These are phyloP conservation scores for Sebastes fasciatus DNA, from an alignment of 2,113 vertebrate genomes.

Conservation along the genomic window DNA sequence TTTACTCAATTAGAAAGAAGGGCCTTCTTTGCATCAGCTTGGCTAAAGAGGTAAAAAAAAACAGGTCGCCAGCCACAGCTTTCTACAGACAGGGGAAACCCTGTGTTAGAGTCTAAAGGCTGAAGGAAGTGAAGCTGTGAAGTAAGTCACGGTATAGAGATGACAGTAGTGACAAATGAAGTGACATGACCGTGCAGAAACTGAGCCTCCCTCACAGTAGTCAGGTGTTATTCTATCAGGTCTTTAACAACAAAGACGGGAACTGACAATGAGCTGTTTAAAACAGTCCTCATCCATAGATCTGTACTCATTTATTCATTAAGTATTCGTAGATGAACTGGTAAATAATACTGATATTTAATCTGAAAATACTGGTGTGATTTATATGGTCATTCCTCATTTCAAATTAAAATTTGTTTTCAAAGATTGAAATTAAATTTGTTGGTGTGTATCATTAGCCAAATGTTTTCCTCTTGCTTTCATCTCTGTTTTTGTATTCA, in stretches of 20 bases:
- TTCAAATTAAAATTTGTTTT: not conserved
- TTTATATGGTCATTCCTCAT: not conserved
- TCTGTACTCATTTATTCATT: not conserved
- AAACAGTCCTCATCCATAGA: not conserved
- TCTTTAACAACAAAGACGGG: not conserved
- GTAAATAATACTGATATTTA: not conserved
- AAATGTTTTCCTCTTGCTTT: conserved; percentile 39
- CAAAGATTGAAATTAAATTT: not conserved
- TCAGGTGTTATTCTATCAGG: not conserved
- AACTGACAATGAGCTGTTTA: not conserved
- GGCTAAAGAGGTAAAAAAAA: not conserved
- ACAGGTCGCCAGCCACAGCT: not conserved
- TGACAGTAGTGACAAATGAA: not conserved
- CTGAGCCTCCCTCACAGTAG: not conserved
- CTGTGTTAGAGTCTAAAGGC: not conserved
- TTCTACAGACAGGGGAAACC: conserved; percentile 6
- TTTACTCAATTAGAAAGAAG: not conserved
- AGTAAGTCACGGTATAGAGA: conserved; percentile 18
- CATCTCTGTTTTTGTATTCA: conserved; percentile 29
- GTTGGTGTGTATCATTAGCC: not conserved
- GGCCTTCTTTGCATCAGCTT: not conserved
- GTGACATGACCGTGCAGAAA: conserved; percentile 22
- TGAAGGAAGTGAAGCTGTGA: conserved; percentile 22
- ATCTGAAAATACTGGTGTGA: not conserved
- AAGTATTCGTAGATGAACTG: not conserved